Evolutionary conservation across 2,797 vertebrate genomes (phyloP).

Genomic region (Sphenodon punctatus): DNA sequence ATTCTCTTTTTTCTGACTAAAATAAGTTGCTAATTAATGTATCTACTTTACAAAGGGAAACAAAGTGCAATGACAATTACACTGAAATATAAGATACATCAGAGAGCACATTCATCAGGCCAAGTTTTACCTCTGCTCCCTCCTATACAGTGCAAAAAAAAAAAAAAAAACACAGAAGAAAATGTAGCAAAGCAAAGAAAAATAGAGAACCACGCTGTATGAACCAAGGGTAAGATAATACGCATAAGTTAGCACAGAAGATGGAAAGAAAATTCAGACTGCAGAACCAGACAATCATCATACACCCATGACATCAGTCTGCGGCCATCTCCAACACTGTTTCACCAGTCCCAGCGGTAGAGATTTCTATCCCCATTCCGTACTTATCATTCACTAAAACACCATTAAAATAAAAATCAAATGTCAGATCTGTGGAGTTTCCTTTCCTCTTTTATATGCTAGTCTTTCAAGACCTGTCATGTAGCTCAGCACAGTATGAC

Average conservation of each 20-base stretch:
- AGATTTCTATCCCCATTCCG: not conserved
- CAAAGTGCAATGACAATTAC: not conserved
- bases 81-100: not conserved
- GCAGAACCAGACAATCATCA: not conserved
- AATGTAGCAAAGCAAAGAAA: not conserved
- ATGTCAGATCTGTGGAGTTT: not conserved
- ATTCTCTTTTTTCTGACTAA: constrained; percentile 11
- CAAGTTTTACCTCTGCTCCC: not conserved
- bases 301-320: not conserved
- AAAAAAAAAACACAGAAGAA: not conserved
- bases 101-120: not conserved
- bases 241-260: not conserved
- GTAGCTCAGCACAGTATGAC: not conserved
- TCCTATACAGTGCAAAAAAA: not conserved
- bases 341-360: not conserved
- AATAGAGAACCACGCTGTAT: not conserved
- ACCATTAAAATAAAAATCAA: not conserved
- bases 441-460: not conserved
- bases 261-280: not conserved
- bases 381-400: fast-evolving
- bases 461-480: not conserved
- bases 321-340: not conserved
- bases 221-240: not conserved
- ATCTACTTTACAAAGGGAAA: not conserved
- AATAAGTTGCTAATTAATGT: not conserved